Base-by-base conservation (phyloP, 2,888 invertebrate species). In the Apoderus coryli region DNA sequence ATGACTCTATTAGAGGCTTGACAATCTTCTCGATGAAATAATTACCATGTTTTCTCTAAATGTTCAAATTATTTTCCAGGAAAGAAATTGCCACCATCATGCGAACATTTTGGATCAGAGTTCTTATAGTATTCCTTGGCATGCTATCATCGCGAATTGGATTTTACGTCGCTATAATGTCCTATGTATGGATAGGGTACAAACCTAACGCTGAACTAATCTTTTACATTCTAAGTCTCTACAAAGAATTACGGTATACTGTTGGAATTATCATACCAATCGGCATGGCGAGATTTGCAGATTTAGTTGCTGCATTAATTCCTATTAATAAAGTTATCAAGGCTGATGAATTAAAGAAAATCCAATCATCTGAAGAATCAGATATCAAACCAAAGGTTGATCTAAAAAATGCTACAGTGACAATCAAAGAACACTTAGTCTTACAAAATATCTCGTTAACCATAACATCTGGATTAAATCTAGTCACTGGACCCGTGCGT, bases 261-360 rank as follows among this genome's bases (percentile, higher is more conserved):
- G 79, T 92, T 74, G 85, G 84, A 0, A 76, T 88, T 9, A 84
- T 82, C 57, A 81, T 92, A 45, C 90, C 93, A 0, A 76, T 79
- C 61, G 80, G 76, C 26, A 74, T 89, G 41, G 74, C 79, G 2
- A 76, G 78, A 60, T 65, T 77, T 24, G 79, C 85, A 0, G 88
- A 90, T 60, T 71, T 76, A 1, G 58, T 68, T 15, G 78, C 88
- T 27, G 76, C 82, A 3, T 67, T 81, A 33, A 67, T 65, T 35
- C 65, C 88, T 35, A 61, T 88, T 14, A 68, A 67, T 59, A 66
- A 53, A 51, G 74, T 63, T 30, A 52, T 65, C 46, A 37, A 55
- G 39, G 58, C 42, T 72, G 79, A 4, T 75, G 78, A 60, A 65
- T 76, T 27, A 77, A 81, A 0, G 86, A 86, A 60, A n/a, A 6